Evolutionary conservation across 2,888 invertebrate genomes (phyloP), one percentile per base, ranked within the genome.

Genomic region (Drosophila buzzatii): DNA sequence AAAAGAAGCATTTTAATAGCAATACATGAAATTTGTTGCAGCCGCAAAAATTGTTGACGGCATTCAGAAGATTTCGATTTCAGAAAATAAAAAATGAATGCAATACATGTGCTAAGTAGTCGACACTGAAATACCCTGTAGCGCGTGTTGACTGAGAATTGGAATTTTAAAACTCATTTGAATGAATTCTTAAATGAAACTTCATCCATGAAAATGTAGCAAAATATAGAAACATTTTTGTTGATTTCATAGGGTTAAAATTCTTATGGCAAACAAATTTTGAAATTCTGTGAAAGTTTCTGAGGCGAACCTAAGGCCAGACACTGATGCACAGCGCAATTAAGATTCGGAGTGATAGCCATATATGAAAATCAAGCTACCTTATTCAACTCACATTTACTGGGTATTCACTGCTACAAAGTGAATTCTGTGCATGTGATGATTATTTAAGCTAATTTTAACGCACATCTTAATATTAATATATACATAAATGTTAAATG

Each of bases 1-100:
- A 31, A 51, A 51, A 51, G 61, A 79, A 70, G 82, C 79, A 88
- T 85, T 81, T 75, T 73, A 82, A 85, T 65, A 75, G 70, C 77
- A 77, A 76, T 81, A 69, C 61, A 79, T 49, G 64, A 67, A 67
- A 67, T 74, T 67, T 49, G 55, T 51, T 74, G 70, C 63, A 71
- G 64, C 61, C 66, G 67, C 76, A 76, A 53, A 67, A 51, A 51
- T 51, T 81, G 80, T 69, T 76, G 75, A 73, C 56, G 80, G 73
- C 80, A 81, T 73, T 80, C 79, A 67, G 52, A 10, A 14, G 42
- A 57, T 44, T 73, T 70, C 65, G 72, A 74, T 79, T 79, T 82
- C 73, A 49, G 74, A 74, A 82, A 71, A 76, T 70, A 72, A 74
- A 80, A 70, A 69, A 71, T 55, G 70, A 74, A 31, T 53, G 53